Conservation (phyloP, 2,113 vertebrate genomes). For the Cervus canadensis region DNA sequence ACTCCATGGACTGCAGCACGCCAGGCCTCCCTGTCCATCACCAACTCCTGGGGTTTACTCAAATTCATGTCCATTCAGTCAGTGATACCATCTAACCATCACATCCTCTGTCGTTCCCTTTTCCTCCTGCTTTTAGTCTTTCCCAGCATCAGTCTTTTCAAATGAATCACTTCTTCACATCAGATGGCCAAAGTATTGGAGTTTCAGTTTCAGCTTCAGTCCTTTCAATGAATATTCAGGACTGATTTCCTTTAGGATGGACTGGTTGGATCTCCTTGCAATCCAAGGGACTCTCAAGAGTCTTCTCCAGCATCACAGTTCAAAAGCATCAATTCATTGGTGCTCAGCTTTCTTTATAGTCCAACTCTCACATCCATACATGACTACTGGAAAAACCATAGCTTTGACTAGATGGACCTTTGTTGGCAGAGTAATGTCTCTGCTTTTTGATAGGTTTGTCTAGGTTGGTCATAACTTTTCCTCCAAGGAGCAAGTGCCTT, state of each 20-base stretch:
- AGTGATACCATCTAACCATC: neutral
- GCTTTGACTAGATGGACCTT: neutral
- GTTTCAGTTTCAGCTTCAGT: neutral
- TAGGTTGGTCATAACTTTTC: neutral
- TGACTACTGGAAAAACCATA: neutral
- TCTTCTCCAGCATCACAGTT: neutral
- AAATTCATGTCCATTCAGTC: neutral
- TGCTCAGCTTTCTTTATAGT: neutral
- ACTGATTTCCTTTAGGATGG: neutral
- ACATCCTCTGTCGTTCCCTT: fast-evolving
- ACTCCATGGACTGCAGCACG: neutral
- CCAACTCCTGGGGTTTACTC: neutral
- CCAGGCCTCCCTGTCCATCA: neutral
- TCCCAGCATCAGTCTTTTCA: neutral
- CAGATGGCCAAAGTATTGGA: neutral
- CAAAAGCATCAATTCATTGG: neutral
- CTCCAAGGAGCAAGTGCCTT: neutral
- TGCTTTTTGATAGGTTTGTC: neutral
- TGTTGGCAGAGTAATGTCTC: neutral
- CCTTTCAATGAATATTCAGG: neutral
- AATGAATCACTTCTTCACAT: neutral
- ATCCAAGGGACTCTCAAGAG: neutral
- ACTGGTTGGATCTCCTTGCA: neutral
- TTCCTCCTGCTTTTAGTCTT: neutral
- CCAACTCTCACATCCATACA: neutral